Base-by-base conservation (phyloP, 2,113 vertebrate genomes). In the Nycticorax nycticorax region DNA sequence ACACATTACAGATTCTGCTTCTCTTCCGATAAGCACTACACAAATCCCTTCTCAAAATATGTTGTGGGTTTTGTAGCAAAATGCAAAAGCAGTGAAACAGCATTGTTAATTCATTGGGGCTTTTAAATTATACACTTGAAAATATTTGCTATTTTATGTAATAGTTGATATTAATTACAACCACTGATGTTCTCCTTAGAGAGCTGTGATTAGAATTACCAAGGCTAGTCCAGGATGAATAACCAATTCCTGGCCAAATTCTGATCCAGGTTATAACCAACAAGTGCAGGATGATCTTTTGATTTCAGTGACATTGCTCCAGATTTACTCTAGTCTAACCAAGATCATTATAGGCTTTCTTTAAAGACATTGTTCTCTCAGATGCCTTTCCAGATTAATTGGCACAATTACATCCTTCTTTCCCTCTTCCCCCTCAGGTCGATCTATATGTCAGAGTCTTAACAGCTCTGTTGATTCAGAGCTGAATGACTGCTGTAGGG, bases 321-420 rank as follows among this genome's bases (percentile, higher is more conserved):
- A 55, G 62, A 88, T 90, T 88, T 88, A 91, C 56, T 72, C 30
- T 52, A 77, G 59, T 71, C 64, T 68, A 89, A 89, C 39, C 24
- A 67, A 89, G 75, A 67, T 81, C 26, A 84, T 71, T 67, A 93
- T 72, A 88, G 52, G 11, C 50, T 75, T 86, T 64, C 64, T 78
- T 91, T 64, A 84, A 97, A 97, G 86, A 92, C 74, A 75, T 3
- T 91, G 76, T 74, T 95, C 91, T 96, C 74, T 48, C 68, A 88
- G 96, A 92, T 84, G 95, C 91, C 85, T 92, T 87, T 96, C 76
- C 93, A 97, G 97, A 98, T 97, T 96, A 98, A 97, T 89, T 95
- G 97, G 92, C 74, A 96, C 97, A 97, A 98, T 97, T 97, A 96
- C 80, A 97, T 81, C 90, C 94, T 93, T 91, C 92, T 93, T 89